Percentiles rank a stretch among this genome's conserved stretches.
These are phyloP conservation scores for Scartelaos histophorus DNA, from an alignment of 2,113 vertebrate genomes.

Conservation along the genomic window DNA sequence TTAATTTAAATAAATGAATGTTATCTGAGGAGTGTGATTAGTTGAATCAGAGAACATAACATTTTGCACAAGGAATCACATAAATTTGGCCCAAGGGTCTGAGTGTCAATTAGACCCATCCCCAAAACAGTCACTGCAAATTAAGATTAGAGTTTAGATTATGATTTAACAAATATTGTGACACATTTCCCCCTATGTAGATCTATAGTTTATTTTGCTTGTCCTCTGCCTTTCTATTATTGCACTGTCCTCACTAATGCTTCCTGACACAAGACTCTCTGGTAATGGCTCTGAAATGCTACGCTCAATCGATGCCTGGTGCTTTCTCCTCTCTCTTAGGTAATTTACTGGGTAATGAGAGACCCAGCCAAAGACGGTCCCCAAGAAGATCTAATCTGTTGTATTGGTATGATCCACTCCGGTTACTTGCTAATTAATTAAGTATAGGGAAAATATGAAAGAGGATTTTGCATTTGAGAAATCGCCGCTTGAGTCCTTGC, in stretches of 20 bases:
- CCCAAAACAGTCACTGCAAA: background rate
- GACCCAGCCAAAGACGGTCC: conserved; percentile 53
- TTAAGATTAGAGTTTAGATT: background rate
- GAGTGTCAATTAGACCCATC: conserved; percentile 9
- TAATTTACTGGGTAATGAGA: conserved; percentile 75
- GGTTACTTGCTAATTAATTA: conserved; percentile 71
- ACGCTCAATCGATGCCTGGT: conserved; percentile 70
- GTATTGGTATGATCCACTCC: conserved; percentile 43
- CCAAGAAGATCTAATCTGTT: conserved; percentile 63
- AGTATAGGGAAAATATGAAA: conserved; percentile 44
- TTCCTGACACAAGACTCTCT: conserved; percentile 62
- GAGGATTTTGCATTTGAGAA: conserved; percentile 56
- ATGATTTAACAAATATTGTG: conserved; percentile 19
- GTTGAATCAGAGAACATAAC: conserved; percentile 49
- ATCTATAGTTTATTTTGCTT: conserved; percentile 23
- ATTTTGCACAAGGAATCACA: conserved; percentile 44
- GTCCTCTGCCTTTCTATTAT: conserved; percentile 46
- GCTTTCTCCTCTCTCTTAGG: conserved; percentile 67
- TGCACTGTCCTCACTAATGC: conserved; percentile 54
- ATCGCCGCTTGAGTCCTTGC: conserved; percentile 21
- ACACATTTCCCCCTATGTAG: background rate
- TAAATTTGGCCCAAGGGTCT: conserved; percentile 4
- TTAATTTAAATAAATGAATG: conserved; percentile 60
- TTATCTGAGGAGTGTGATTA: conserved; percentile 32
- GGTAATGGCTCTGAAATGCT: conserved; percentile 69